Base-by-base conservation (phyloP, 2,113 vertebrate species). In the Castor canadensis region DNA sequence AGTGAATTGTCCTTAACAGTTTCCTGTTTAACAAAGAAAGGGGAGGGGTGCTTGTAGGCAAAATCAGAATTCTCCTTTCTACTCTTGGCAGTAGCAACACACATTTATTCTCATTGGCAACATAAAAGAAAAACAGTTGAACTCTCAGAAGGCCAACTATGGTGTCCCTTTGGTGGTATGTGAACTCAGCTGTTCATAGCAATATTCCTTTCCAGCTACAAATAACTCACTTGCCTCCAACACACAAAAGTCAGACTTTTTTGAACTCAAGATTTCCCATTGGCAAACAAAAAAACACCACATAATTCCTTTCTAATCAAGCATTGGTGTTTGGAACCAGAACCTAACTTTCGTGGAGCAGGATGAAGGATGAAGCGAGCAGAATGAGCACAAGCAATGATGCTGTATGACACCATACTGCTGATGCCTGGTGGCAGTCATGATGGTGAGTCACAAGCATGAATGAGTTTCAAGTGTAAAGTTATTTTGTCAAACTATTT, bases 1-100 rank as follows among this genome's bases (percentile, higher is more conserved):
- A 99, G 99, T 0, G 99, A 99, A 97, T 99, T 99, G 97, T 99
- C 99, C 98, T 99, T 99, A 98, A 99, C 99, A 12, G 99, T 99
- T 98, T 99, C 99, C 99, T 99, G 98, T 97, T 84, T 54, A 77
- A 89, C 58, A 94, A 85, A 6, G 89, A 54, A 84, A 67, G 26
- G 64, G 32, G 20, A 19, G 15, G 56, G 91, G 83, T 96, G 40
- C 26, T 47, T 84, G 35, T 97, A 87, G 97, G 93, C 95, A 26
- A 80, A 94, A 97, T 97, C 96, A 98, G 54, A 93, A 83, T 73
- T 87, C 79, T 72, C 45, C 24, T 58, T 73, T 87, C 79, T 72
- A 49, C 24, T 58, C 77, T 83, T 64, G 9, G 20, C 32, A 64
- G 32, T 52, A 96, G 93, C 12, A 52, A 56, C 69, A 85, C 84